Percentiles rank a stretch among this genome's conserved stretches.
phyloP scores from a whole-genome alignment of 2,113 vertebrate species.

The Delphinus delphis region DNA sequence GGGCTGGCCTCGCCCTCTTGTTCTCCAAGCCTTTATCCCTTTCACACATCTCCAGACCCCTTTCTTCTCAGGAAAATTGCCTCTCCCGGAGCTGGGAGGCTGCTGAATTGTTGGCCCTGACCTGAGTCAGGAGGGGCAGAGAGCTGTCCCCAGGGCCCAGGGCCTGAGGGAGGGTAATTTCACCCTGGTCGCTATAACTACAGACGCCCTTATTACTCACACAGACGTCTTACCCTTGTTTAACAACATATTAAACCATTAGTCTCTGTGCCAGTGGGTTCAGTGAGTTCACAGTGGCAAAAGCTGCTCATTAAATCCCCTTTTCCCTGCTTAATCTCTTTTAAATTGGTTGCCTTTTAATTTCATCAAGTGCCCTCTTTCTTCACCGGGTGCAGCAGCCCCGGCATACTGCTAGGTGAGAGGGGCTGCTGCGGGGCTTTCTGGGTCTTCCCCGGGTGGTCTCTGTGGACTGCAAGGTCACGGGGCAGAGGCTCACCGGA shows the following conservation, averaged over 20 bases:
- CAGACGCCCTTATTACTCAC: slow-evolving; percentile 62
- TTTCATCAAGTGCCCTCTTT: slow-evolving; percentile 49
- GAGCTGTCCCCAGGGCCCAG: not conserved
- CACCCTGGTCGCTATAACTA: slow-evolving; percentile 52
- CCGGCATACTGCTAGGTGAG: not conserved
- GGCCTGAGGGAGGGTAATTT: slow-evolving; percentile 38
- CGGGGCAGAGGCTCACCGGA: fast-evolving
- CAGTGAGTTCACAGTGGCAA: slow-evolving; percentile 70
- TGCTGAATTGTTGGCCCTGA: not conserved
- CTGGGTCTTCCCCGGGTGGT: not conserved
- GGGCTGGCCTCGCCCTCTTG: not conserved
- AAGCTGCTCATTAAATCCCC: slow-evolving; percentile 72
- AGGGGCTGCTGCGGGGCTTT: not conserved
- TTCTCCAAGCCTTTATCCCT: not conserved
- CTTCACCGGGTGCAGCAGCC: not conserved
- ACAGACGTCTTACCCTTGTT: slow-evolving; percentile 57
- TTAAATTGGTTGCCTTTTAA: slow-evolving; percentile 77
- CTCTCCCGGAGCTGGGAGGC: not conserved
- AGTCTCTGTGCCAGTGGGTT: slow-evolving; percentile 73
- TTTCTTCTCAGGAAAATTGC: slow-evolving; percentile 19
- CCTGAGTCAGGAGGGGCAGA: not conserved
- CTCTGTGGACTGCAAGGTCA: not conserved
- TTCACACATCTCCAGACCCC: not conserved
- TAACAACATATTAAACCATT: slow-evolving; percentile 79
- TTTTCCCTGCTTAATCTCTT: slow-evolving; percentile 68